These are phyloP conservation scores for Squalus acanthias DNA, from an alignment of 2,797 vertebrate species.

Conservation along the genomic window DNA sequence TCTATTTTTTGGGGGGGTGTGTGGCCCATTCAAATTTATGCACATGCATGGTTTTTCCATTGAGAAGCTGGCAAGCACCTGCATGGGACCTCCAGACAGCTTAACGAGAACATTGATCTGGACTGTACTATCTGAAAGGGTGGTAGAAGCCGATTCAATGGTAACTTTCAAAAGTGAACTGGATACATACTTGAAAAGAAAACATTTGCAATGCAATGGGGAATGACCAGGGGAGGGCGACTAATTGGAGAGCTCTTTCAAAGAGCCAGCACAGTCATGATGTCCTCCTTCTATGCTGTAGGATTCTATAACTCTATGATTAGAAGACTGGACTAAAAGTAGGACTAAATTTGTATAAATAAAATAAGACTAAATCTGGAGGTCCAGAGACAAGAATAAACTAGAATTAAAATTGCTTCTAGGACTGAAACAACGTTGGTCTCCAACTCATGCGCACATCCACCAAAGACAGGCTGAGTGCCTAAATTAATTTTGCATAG, in stretches of 20 bases:
- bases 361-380: neutral
- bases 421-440: neutral
- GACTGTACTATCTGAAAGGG: neutral
- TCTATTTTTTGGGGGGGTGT: too few species aligned
- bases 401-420: neutral
- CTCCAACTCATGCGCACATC: neutral
- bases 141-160: neutral
- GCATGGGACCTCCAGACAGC: too few species aligned
- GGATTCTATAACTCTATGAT: neutral
- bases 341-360: neutral
- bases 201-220: neutral
- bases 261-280: neutral
- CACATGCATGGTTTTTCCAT: too few species aligned
- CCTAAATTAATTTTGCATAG: neutral
- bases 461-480: neutral
- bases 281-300: neutral
- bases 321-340: neutral
- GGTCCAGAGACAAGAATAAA: neutral
- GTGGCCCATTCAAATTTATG: too few species aligned
- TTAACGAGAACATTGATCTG: neutral
- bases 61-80: too few species aligned
- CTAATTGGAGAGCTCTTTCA: neutral
- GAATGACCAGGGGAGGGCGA: too few species aligned
- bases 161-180: neutral
- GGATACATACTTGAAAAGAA: neutral